phyloP scores from a whole-genome alignment of 2,113 vertebrate species.

The Promerops cafer region DNA sequence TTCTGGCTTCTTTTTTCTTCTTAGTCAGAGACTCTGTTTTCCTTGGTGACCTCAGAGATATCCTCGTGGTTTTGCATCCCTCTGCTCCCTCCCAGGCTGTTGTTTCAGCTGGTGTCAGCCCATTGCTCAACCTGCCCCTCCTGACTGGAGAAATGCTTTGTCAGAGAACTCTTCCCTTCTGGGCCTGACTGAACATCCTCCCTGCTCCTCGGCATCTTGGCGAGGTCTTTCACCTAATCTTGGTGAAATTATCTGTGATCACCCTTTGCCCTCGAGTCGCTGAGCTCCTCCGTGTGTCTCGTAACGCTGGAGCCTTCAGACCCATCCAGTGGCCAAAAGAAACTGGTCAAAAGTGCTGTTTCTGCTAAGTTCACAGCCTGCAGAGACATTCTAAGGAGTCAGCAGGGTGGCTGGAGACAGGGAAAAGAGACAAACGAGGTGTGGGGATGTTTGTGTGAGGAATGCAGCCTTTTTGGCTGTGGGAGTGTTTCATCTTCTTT shows the following conservation, averaged over 20 bases:
- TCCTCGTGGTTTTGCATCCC: neutral
- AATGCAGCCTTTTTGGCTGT: neutral
- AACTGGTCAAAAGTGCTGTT: neutral
- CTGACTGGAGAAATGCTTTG: neutral
- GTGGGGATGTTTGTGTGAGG: neutral
- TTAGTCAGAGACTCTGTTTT: neutral
- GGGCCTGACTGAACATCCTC: neutral
- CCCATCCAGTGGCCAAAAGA: neutral
- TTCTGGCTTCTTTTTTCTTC: neutral
- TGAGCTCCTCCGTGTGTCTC: neutral
- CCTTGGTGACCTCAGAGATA: neutral
- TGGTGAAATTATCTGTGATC: neutral
- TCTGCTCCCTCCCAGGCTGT: neutral
- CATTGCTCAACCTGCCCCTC: conserved; percentile 32
- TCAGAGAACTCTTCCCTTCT: neutral
- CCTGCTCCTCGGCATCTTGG: neutral
- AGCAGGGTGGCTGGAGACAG: neutral
- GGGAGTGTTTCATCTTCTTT: neutral
- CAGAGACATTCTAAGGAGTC: neutral
- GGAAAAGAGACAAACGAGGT: neutral
- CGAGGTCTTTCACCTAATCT: no score
- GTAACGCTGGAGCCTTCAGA: neutral
- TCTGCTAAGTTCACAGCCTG: neutral
- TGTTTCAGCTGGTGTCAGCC: conserved; percentile 29
- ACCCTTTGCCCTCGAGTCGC: neutral